Evolutionary conservation across 2,113 vertebrate species (phyloP).

Genomic region (Nestor notabilis): DNA sequence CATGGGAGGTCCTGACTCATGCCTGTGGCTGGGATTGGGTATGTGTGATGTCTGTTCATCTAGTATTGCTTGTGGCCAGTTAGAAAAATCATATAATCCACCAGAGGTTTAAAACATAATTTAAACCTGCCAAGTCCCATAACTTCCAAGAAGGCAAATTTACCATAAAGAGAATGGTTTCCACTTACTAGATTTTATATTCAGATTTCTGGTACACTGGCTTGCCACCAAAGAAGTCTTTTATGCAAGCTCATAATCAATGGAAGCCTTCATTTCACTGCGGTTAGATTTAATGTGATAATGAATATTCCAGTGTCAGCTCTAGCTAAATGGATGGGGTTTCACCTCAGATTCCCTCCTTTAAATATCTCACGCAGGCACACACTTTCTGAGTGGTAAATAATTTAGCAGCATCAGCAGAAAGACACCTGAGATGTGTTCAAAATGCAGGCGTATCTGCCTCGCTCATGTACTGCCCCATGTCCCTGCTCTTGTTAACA

Average conservation of each 20-base stretch:
- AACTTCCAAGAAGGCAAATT: slow-evolving; percentile 46
- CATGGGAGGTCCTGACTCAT: slow-evolving; percentile 24
- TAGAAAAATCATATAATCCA: slow-evolving; percentile 26
- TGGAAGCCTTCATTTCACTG: slow-evolving; percentile 32
- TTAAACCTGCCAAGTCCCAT: slow-evolving; percentile 60
- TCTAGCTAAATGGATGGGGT: slow-evolving; percentile 16
- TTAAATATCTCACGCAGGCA: background rate
- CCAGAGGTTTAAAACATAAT: slow-evolving; percentile 35
- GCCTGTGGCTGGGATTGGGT: background rate
- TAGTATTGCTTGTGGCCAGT: slow-evolving; percentile 2
- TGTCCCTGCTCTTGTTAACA: slow-evolving; percentile 36
- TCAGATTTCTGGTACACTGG: background rate
- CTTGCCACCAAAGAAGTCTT: slow-evolving; percentile 21
- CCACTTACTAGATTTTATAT: slow-evolving; percentile 35
- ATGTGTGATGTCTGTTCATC: background rate
- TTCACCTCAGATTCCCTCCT: slow-evolving; percentile 57
- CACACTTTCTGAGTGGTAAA: background rate
- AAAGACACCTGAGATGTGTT: slow-evolving; percentile 11
- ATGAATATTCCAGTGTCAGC: slow-evolving; percentile 60
- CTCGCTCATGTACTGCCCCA: background rate
- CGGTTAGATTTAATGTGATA: slow-evolving; percentile 38
- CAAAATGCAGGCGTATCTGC: background rate
- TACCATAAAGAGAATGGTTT: slow-evolving; percentile 15
- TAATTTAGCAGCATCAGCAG: slow-evolving; percentile 38
- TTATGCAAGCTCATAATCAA: slow-evolving; percentile 20